phyloP scores from a whole-genome alignment of 2,888 invertebrate genomes.

The Geophilus truncorum region DNA sequence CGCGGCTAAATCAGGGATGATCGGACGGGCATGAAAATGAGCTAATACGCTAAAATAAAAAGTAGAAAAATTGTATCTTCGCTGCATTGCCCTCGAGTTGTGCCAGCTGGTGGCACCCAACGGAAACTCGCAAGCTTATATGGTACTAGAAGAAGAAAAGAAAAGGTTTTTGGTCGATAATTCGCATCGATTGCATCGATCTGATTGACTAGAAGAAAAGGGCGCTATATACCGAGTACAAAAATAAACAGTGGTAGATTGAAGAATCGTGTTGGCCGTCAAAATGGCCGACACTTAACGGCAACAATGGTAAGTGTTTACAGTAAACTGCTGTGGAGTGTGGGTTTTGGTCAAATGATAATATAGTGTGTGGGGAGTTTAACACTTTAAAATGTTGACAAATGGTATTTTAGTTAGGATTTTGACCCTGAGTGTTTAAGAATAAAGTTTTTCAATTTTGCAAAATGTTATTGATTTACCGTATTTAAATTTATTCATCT shows the following conservation, averaged over 20 bases:
- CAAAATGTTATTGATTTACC: no score
- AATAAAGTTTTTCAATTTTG: no score
- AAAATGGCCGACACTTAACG: neutral
- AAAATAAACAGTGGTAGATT: neutral
- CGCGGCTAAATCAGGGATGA: neutral
- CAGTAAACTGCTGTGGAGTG: neutral
- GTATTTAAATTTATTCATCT: no score
- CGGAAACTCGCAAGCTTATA: neutral
- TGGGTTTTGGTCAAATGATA: no score
- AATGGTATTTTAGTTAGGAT: no score
- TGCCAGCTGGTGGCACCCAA: constrained; percentile 2
- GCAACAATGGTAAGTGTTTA: neutral
- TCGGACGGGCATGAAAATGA: constrained; percentile 4
- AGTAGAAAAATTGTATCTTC: constrained; percentile 2
- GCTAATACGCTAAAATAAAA: constrained; percentile 2
- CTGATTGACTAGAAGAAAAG: neutral
- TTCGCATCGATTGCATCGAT: neutral
- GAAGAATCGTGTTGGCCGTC: neutral
- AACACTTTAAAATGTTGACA: no score
- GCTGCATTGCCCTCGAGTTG: neutral
- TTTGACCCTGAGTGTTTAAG: no score
- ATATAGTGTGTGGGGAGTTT: no score
- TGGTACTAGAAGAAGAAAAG: neutral
- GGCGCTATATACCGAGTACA: neutral
- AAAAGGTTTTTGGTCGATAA: neutral